Evolutionary conservation across 2,888 invertebrate species (phyloP).

Genomic region (Drosophila pseudotakahashii): DNA sequence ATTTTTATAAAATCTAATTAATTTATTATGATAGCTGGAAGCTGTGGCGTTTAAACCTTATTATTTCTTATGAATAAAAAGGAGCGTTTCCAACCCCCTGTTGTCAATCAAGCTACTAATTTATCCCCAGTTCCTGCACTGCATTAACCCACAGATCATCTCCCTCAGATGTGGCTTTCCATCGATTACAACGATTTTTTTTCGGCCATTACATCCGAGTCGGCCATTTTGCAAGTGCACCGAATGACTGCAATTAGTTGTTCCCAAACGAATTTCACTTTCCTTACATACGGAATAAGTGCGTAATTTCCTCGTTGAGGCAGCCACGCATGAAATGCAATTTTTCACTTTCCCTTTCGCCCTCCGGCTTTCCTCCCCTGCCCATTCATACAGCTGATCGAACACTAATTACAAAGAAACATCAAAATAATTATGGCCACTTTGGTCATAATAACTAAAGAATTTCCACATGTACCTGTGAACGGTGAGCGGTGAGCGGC

Average conservation of each 20-base stretch:
- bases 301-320: conserved; percentile 68
- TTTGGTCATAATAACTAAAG: conserved; percentile 72
- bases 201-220: conserved; percentile 7
- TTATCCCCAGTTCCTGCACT: background rate
- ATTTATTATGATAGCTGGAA: too few species aligned
- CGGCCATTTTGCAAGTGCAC: conserved; percentile 41
- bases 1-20: too few species aligned
- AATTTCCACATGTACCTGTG: conserved; percentile 67
- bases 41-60: too few species aligned
- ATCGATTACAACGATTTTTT: background rate
- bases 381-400: conserved; percentile 46
- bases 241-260: conserved; percentile 59
- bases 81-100: background rate
- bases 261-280: conserved; percentile 58
- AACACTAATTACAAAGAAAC: conserved; percentile 81
- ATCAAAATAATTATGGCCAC: conserved; percentile 81
- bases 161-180: background rate
- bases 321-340: conserved; percentile 73
- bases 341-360: conserved; percentile 80
- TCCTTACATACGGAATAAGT: conserved; percentile 64
- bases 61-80: too few species aligned
- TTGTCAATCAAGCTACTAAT: background rate
- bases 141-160: conserved; percentile 4
- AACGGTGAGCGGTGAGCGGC: conserved; percentile 1
- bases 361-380: conserved; percentile 5